Evolutionary conservation across 2,113 vertebrate species (phyloP), one percentile per base, ranked within the genome.

Genomic region (Panthera leo): DNA sequence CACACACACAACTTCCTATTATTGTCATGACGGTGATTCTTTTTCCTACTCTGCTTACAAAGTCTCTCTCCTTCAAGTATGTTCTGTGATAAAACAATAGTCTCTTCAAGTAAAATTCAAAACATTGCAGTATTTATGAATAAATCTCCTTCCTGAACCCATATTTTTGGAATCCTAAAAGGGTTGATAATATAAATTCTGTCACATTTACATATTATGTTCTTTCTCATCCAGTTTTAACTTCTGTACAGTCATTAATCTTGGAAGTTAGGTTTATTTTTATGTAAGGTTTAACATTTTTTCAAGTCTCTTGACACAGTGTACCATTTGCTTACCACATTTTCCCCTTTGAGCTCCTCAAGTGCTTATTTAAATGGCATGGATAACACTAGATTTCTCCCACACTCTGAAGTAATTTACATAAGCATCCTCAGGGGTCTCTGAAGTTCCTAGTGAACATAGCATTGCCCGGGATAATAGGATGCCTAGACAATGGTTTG

Each of bases 11-110:
- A 53, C 34, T 96, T 94, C 61, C 25, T 67, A 83, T 13, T 34
- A 82, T 79, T 78, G 65, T 84, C 58, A 68, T 63, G 42, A 67
- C 10, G 2, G 10, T 31, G 25, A 71, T 73, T 89, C 85, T 78
- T 87, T 78, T 82, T 29, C 27, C 45, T 70, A 61, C 5, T 78
- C 48, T 91, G 71, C 73, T 79, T 92, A 75, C n/a, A 86, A 16
- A 76, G 21, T 39, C 11, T 78, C 94, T 95, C 68, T 73, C 14
- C 13, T 83, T 95, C 70, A 85, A 76, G 18, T 36, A 34, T 39
- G 14, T 29, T 92, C 36, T 93, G 85, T 92, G 71, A 93, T 84
- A 94, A 97, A 93, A 87, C 65, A 95, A 95, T 85, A 79, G n/a
- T 70, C 51, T 88, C 34, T 96, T 96, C 79, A 94, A 75, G 39